A percentile compares a stretch with the other conserved stretches of the same genome.
These are phyloP conservation scores for Tholera decimalis DNA, from an alignment of 2,888 invertebrate species.

Conservation along the genomic window DNA sequence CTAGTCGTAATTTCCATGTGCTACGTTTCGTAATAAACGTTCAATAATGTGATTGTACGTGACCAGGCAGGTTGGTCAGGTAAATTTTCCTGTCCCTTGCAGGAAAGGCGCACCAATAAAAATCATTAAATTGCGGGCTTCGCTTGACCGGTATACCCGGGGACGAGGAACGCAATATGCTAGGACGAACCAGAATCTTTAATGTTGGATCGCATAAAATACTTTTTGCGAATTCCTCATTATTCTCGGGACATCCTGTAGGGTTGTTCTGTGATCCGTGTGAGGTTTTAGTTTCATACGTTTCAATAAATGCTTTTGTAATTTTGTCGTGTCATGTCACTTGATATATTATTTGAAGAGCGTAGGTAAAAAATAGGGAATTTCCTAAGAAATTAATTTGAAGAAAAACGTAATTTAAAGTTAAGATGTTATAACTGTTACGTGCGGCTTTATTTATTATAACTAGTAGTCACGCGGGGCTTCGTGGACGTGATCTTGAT, in stretches of 20 bases:
- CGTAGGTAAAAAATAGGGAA: too few species aligned
- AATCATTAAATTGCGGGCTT: constrained; percentile 84
- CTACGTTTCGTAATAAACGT: constrained; percentile 79
- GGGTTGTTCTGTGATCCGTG: constrained; percentile 35
- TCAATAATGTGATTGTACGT: constrained; percentile 82
- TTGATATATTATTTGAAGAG: too few species aligned
- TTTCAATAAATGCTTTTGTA: not conserved
- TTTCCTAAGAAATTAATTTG: too few species aligned
- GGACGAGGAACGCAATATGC: constrained; percentile 75
- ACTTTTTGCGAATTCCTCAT: constrained; percentile 51
- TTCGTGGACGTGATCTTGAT: too few species aligned
- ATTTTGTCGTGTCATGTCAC: not conserved
- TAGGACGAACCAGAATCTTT: constrained; percentile 72
- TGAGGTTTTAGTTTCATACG: constrained; percentile 6
- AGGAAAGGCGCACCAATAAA: constrained; percentile 82
- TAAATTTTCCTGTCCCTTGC: constrained; percentile 81
- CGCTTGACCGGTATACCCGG: constrained; percentile 73
- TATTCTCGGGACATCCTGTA: constrained; percentile 48
- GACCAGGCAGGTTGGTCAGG: constrained; percentile 75
- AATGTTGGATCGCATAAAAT: constrained; percentile 69
- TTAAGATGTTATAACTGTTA: too few species aligned
- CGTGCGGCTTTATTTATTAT: too few species aligned
- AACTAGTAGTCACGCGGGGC: too few species aligned
- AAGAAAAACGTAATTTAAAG: too few species aligned
- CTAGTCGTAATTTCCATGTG: constrained; percentile 77